Conservation (phyloP, 2,888 invertebrate genomes). For the Holacanthella duospinosa region DNA sequence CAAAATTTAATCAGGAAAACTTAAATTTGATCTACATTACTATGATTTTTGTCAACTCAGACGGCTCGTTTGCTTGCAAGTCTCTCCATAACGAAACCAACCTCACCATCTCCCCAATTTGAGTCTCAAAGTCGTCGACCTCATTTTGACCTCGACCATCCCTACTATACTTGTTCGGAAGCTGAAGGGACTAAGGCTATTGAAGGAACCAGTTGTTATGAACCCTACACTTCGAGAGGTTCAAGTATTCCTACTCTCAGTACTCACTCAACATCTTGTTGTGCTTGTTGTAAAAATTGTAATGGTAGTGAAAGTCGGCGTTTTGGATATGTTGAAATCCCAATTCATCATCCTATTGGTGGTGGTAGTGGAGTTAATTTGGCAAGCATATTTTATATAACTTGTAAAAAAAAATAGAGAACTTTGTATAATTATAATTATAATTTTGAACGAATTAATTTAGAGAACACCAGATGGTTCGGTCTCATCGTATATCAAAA, state of each 20-base stretch:
- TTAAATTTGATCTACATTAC: background rate
- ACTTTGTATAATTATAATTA: background rate
- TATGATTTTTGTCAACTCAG: background rate
- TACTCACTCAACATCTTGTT: background rate
- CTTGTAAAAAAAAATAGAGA: background rate
- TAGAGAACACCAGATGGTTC: background rate
- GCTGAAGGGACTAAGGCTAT: background rate
- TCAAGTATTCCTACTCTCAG: too few species aligned
- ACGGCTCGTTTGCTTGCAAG: background rate
- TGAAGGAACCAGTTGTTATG: too few species aligned
- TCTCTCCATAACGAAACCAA: background rate
- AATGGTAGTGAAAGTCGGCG: background rate
- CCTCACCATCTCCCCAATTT: background rate
- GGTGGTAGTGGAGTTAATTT: background rate
- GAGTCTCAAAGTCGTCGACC: background rate
- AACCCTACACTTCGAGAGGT: too few species aligned
- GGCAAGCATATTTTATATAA: background rate
- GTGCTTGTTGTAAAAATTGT: background rate
- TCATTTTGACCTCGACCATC: background rate
- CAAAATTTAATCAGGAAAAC: too few species aligned
- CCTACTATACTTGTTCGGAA: background rate
- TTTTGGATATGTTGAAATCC: background rate
- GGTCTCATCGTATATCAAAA: background rate
- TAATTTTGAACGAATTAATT: background rate
- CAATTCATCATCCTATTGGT: background rate